These are phyloP conservation scores for Macrophya annulata DNA, from an alignment of 2,888 invertebrate genomes.

Conservation along the genomic window DNA sequence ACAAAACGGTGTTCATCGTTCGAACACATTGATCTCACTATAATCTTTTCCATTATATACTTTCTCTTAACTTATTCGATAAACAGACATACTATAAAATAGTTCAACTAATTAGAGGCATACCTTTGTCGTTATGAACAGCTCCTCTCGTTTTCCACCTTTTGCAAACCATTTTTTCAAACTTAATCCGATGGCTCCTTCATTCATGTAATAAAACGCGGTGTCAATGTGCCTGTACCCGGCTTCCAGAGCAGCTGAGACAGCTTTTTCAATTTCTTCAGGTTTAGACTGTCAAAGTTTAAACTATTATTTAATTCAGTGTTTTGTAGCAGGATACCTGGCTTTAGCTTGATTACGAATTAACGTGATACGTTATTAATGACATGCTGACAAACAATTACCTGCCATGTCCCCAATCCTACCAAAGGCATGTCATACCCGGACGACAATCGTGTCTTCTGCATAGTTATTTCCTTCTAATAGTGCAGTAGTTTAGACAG, in stretches of 20 bases:
- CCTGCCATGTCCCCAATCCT: constrained; percentile 89
- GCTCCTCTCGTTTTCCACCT: constrained; percentile 85
- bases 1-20: constrained; percentile 14
- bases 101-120: constrained; percentile 25
- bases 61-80: too few species aligned
- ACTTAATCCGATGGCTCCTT: constrained; percentile 87
- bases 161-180: constrained; percentile 85
- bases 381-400: constrained; percentile 70
- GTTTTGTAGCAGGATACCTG: background rate
- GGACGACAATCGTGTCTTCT: constrained; percentile 71
- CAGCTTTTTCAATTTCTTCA: constrained; percentile 84
- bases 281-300: constrained; percentile 82
- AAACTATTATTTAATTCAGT: background rate
- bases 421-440: constrained; percentile 85
- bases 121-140: constrained; percentile 92
- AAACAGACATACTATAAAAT: background rate
- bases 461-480: constrained; percentile 62
- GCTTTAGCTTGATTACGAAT: background rate
- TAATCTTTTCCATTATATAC: too few species aligned
- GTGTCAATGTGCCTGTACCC: constrained; percentile 92
- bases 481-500: background rate
- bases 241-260: constrained; percentile 84
- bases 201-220: constrained; percentile 90
- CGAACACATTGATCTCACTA: background rate
- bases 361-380: background rate